A percentile compares a stretch with the other conserved stretches of the same genome.
These are phyloP conservation scores for Gerris buenoi DNA, from an alignment of 1,140 invertebrate species.

Conservation along the genomic window DNA sequence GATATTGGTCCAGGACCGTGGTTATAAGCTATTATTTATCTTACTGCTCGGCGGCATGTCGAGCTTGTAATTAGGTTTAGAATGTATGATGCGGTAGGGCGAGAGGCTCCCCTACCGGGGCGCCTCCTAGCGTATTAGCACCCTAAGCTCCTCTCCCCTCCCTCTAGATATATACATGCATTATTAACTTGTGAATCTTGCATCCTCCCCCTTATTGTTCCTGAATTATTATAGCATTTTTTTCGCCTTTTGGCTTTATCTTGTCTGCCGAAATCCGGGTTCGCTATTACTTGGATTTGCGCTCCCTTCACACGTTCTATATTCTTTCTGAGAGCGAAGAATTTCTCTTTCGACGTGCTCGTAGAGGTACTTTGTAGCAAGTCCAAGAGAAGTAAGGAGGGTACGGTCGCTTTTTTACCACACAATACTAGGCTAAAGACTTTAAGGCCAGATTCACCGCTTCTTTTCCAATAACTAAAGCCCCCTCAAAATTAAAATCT, in stretches of 20 bases:
- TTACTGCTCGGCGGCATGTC: background rate
- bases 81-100: conserved; percentile 3
- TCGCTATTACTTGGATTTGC: too few species aligned
- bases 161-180: conserved; percentile 6
- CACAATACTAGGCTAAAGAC: too few species aligned
- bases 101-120: background rate
- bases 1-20: background rate
- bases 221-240: conserved; percentile 11
- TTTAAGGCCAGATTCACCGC: too few species aligned
- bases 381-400: too few species aligned
- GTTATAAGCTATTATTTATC: background rate
- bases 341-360: too few species aligned
- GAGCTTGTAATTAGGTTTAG: conserved; percentile 9
- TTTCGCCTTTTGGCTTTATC: conserved; percentile 2
- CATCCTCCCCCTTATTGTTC: background rate
- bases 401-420: too few species aligned
- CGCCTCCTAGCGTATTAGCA: conserved; percentile 2
- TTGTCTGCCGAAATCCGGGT: too few species aligned
- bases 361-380: too few species aligned
- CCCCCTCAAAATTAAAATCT: too few species aligned
- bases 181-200: conserved; percentile 14
- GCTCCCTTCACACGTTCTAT: too few species aligned
- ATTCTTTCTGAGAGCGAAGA: too few species aligned
- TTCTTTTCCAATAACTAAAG: too few species aligned
- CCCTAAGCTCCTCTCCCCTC: background rate